Percentiles rank a stretch among this genome's conserved stretches.
phyloP scores from a whole-genome alignment of 2,797 vertebrate species.

The Sternotherus odoratus region DNA sequence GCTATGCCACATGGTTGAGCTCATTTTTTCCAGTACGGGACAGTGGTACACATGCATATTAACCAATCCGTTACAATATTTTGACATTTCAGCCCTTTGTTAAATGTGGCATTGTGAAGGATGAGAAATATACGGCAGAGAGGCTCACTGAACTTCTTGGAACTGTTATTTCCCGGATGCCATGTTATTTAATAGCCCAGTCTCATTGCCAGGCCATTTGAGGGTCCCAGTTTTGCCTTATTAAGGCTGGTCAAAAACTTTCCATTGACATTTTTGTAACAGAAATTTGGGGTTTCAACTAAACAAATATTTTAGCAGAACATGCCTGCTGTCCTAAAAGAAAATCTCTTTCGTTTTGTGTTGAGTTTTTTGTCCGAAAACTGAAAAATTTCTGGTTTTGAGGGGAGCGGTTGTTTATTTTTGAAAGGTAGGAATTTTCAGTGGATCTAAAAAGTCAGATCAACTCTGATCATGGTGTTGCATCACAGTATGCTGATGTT shows the following conservation, averaged over 20 bases:
- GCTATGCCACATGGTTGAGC: not conserved
- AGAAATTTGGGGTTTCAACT: not conserved
- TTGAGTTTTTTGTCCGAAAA: not conserved
- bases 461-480: not conserved
- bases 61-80: not conserved
- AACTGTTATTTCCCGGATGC: not conserved
- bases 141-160: not conserved
- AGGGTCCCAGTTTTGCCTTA: not conserved
- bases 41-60: not conserved
- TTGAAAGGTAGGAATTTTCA: not conserved
- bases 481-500: not conserved
- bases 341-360: not conserved
- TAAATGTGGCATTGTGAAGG: not conserved
- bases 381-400: not conserved
- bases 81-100: not conserved
- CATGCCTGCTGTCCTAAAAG: not conserved
- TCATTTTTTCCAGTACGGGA: not conserved
- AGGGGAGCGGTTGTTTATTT: too few relatives aligned
- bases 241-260: not conserved
- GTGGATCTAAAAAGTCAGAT: not conserved
- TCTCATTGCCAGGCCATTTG: not conserved
- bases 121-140: not conserved
- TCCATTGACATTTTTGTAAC: not conserved
- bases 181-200: accelerated
- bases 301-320: not conserved